Percentiles rank a stretch among this genome's conserved stretches.
These are phyloP conservation scores for Hoplias malabaricus DNA, from an alignment of 2,113 vertebrate genomes.

Conservation along the genomic window DNA sequence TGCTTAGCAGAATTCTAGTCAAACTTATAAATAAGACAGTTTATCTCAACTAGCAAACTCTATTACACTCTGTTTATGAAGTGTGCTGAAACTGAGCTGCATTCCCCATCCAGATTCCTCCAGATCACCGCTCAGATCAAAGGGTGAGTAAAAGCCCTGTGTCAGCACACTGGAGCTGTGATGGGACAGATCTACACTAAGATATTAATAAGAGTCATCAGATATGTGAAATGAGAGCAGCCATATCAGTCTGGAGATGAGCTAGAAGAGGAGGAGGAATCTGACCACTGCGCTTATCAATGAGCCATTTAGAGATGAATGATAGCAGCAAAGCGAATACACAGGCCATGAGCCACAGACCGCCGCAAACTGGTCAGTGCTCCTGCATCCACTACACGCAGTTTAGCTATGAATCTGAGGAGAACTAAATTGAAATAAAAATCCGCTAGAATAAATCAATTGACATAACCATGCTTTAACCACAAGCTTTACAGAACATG, in stretches of 20 bases:
- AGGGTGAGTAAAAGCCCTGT: slow-evolving; percentile 28
- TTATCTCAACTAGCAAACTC: slow-evolving; percentile 20
- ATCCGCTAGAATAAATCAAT: not conserved
- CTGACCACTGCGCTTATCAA: slow-evolving; percentile 51
- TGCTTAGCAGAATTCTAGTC: slow-evolving; percentile 2
- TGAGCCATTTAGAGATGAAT: slow-evolving; percentile 37
- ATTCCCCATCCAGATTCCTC: slow-evolving; percentile 38
- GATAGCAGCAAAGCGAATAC: slow-evolving; percentile 18
- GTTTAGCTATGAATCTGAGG: not conserved
- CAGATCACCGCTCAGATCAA: slow-evolving; percentile 48
- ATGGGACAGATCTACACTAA: slow-evolving; percentile 44
- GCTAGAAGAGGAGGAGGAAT: slow-evolving; percentile 47
- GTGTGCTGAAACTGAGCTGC: slow-evolving; percentile 10
- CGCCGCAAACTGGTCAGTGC: slow-evolving; percentile 3
- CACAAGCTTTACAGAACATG: no score
- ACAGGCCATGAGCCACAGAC: slow-evolving; percentile 1
- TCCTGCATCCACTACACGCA: not conserved
- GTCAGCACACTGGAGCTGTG: slow-evolving; percentile 45
- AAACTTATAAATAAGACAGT: slow-evolving; percentile 1
- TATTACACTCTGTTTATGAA: not conserved
- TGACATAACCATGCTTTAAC: not conserved
- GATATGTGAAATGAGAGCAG: slow-evolving; percentile 41
- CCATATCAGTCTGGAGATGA: slow-evolving; percentile 47
- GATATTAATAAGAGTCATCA: slow-evolving; percentile 51
- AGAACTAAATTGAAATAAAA: not conserved